phyloP scores from a whole-genome alignment of 2,113 vertebrate genomes.

The Butorides virescens region DNA sequence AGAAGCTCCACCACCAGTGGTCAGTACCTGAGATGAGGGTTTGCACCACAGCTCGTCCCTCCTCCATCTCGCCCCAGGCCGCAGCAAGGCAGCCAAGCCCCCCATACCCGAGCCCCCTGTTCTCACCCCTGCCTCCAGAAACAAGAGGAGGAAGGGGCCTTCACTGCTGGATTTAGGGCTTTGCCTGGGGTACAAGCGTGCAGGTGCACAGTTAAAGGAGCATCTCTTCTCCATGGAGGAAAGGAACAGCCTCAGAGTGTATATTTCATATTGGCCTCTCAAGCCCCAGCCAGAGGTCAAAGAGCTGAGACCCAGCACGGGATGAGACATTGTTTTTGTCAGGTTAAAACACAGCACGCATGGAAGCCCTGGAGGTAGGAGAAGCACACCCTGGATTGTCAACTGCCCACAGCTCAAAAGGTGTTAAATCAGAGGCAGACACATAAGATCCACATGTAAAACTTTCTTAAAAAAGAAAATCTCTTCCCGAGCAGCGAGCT shows the following conservation, averaged over 20 bases:
- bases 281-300: not conserved
- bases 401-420: not conserved
- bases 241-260: too few species aligned
- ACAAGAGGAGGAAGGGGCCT: not conserved
- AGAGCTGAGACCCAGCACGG: not conserved
- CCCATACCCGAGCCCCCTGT: too few species aligned
- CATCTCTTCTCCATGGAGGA: not conserved
- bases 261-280: not conserved
- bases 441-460: not conserved
- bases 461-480: too few species aligned
- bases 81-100: not conserved
- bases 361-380: not conserved
- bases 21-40: accelerated
- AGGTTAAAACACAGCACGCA: not conserved
- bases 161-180: not conserved
- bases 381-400: not conserved
- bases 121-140: not conserved
- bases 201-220: not conserved
- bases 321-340: not conserved
- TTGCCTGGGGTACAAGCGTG: accelerated
- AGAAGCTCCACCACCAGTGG: not conserved
- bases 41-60: not conserved
- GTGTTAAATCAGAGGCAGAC: not conserved
- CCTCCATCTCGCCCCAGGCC: not conserved
- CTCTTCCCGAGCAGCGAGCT: accelerated